Conservation (phyloP, 2,113 vertebrate species). For the Nyctibius bracteatus region DNA sequence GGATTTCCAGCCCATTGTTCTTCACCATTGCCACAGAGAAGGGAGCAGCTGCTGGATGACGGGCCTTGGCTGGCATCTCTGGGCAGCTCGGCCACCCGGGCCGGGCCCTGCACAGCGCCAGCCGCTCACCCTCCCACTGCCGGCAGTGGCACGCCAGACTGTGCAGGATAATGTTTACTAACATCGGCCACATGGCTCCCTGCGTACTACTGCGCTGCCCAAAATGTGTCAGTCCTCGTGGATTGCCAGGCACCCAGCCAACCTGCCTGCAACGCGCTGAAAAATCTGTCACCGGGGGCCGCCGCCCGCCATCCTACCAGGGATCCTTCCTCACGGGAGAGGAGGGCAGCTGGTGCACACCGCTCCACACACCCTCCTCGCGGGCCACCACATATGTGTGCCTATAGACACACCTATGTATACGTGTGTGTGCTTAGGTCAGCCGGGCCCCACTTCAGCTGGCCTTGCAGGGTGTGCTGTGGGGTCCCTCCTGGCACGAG, state of each 20-base stretch:
- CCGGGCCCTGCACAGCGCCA: slow-evolving; percentile 76
- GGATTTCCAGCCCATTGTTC: slow-evolving; percentile 85
- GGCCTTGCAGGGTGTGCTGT: background rate
- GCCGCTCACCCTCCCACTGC: slow-evolving; percentile 79
- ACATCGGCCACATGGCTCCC: slow-evolving; percentile 87
- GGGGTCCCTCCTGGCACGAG: background rate
- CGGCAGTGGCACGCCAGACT: slow-evolving; percentile 72
- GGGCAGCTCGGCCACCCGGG: slow-evolving; percentile 71
- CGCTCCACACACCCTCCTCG: background rate
- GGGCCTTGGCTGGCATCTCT: slow-evolving; percentile 75
- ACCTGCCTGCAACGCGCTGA: slow-evolving; percentile 74
- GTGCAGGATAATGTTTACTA: slow-evolving; percentile 90
- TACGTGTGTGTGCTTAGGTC: accelerated
- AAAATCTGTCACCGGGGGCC: slow-evolving; percentile 73
- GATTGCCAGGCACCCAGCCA: slow-evolving; percentile 75
- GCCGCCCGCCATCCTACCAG: slow-evolving; percentile 26
- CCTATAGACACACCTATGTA: accelerated
- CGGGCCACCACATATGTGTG: accelerated
- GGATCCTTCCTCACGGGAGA: background rate
- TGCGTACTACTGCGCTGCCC: slow-evolving; percentile 71
- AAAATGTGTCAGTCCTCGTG: slow-evolving; percentile 82
- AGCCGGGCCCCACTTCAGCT: accelerated
- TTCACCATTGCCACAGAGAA: slow-evolving; percentile 82
- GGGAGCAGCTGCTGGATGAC: slow-evolving; percentile 91
- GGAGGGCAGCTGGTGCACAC: slow-evolving; percentile 27